Conservation (phyloP, 2,888 invertebrate genomes). For the Tenthredo notha region DNA sequence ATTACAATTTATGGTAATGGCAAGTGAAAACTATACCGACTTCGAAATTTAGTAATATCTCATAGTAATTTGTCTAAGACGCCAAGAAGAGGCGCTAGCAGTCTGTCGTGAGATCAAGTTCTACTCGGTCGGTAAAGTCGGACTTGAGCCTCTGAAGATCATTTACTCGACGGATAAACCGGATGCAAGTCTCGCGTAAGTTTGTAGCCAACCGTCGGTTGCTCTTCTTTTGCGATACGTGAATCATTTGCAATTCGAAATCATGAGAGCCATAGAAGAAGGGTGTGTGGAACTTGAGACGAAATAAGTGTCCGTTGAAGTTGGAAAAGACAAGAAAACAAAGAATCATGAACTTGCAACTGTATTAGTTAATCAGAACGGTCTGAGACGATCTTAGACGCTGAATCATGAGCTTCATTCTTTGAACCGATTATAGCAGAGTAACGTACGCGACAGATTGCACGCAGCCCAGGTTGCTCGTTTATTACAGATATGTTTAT, state of each 20-base stretch:
- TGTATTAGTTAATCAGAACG: background rate
- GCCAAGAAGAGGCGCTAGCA: background rate
- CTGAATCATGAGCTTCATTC: background rate
- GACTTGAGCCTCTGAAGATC: background rate
- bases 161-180: slow-evolving; percentile 9
- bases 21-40: background rate
- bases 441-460: background rate
- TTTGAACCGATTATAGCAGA: background rate
- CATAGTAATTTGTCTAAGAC: background rate
- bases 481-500: background rate
- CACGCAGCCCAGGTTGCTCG: background rate
- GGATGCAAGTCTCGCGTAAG: background rate
- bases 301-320: background rate
- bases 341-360: background rate
- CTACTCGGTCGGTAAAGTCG: background rate
- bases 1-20: background rate
- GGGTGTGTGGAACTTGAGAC: background rate
- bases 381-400: background rate
- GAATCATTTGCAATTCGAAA: background rate
- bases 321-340: background rate
- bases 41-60: no score
- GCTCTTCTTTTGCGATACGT: background rate
- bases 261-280: background rate
- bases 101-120: background rate
- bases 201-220: background rate